phyloP scores from a whole-genome alignment of 2,797 vertebrate genomes.

The Rhinophrynus dorsalis region DNA sequence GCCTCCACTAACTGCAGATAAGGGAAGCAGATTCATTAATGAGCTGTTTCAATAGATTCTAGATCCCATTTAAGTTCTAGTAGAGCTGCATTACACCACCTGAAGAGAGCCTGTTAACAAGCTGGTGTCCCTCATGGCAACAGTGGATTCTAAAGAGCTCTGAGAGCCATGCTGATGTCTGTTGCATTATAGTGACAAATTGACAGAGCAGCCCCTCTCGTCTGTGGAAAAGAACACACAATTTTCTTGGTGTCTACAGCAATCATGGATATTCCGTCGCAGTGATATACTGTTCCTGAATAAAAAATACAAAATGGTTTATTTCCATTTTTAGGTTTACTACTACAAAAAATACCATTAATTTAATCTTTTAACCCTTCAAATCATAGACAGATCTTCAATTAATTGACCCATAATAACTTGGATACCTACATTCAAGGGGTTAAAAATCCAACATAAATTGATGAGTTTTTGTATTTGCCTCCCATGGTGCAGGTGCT shows the following conservation, averaged over 20 bases:
- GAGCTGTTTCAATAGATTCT: conserved; percentile 40
- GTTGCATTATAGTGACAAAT: conserved; percentile 30
- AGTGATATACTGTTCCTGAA: conserved; percentile 22
- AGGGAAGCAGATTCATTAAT: conserved; percentile 31
- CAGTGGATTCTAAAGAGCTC: conserved; percentile 23
- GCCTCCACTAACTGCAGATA: background rate
- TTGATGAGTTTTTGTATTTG: too few species aligned
- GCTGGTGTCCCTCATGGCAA: conserved; percentile 33
- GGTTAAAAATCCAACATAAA: too few species aligned
- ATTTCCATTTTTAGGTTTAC: too few species aligned
- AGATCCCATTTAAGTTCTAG: background rate
- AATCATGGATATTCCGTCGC: conserved; percentile 24
- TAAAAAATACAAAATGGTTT: background rate
- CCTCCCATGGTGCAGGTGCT: too few species aligned
- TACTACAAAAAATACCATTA: too few species aligned
- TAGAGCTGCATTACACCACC: conserved; percentile 26
- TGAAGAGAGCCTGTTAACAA: conserved; percentile 44
- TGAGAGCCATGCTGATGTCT: conserved; percentile 32
- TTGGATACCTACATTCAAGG: too few species aligned
- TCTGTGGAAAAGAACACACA: conserved; percentile 23
- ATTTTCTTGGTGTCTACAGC: conserved; percentile 44
- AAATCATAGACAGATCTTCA: too few species aligned
- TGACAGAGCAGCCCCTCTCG: conserved; percentile 21
- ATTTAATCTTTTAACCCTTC: too few species aligned
- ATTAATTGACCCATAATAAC: too few species aligned